These are phyloP conservation scores for Aspidiotus rigidus DNA, from an alignment of 2,888 invertebrate genomes.

Conservation along the genomic window DNA sequence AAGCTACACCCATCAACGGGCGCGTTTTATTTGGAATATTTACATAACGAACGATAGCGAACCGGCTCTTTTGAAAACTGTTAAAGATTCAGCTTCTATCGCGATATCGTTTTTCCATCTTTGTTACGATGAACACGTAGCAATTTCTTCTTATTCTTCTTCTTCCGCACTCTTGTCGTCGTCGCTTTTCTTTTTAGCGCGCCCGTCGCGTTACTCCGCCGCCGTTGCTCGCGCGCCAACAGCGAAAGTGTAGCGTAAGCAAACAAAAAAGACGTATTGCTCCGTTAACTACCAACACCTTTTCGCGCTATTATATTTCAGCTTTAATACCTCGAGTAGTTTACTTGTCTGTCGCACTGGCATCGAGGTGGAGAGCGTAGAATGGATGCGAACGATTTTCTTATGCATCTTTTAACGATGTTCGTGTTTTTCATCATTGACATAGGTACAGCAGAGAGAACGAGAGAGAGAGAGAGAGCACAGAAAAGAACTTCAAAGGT, in stretches of 20 bases:
- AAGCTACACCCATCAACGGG: neutral
- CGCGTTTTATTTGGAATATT: constrained; percentile 2
- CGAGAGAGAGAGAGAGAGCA: neutral
- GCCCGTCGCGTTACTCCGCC: too few species aligned
- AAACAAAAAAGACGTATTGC: neutral
- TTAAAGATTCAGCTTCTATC: neutral
- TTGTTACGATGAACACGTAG: neutral
- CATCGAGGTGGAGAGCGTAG: too few species aligned
- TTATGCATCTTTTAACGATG: constrained; percentile 3
- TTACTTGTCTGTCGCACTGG: neutral
- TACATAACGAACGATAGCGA: constrained; percentile 2
- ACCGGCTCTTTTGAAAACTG: constrained; percentile 2
- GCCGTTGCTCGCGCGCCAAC: too few species aligned
- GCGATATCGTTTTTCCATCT: neutral
- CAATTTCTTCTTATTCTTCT: too few species aligned
- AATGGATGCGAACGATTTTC: neutral
- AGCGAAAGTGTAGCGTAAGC: neutral
- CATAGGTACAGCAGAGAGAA: too few species aligned
- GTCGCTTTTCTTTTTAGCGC: neutral
- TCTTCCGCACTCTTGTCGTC: neutral
- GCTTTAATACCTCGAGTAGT: neutral
- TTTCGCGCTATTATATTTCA: neutral
- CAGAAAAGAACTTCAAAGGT: constrained; percentile 2
- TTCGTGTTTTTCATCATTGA: constrained; percentile 3
- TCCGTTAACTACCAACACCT: constrained; percentile 2